Evolutionary conservation across 2,888 invertebrate species (phyloP), one percentile per base, ranked within the genome.

Genomic region (Ischnus inquisitorius): DNA sequence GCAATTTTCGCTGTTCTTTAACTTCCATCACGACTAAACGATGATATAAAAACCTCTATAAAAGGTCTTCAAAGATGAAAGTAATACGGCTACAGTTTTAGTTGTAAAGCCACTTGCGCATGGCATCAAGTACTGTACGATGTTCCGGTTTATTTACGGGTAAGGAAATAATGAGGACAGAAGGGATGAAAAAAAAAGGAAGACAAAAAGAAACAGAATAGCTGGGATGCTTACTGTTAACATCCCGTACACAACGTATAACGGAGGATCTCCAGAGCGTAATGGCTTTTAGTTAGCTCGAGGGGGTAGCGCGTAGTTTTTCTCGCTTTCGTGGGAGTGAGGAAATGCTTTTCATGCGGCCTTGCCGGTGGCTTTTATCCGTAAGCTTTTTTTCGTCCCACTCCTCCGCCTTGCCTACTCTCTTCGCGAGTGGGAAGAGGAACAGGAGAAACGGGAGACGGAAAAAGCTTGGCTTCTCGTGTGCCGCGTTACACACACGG

Each of bases 221-320:
- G 19, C 25, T 60, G 22, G n/a, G 43, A 68, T 60, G 67, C 43
- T 57, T 68, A n/a, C 34, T 4, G 62, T 62, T 34, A 46, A 75
- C 43, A 39, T 57, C 48, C 10, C 68, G 34, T 28, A 5, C 43
- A 65, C 41, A 43, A 46, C 25, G 54, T 54, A 46, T 46, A 39
- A 43, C 12, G 4, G 39, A 77, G 76, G 46, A 76, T 83, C 48
- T 72, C 67, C 41, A 41, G 34, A 79, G 83, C 74, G 68, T 75
- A 79, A 83, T 79, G 75, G 83, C 71, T 83, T 83, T 79, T 79
- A 83, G 83, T 79, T 79, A 79, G 79, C 79, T 83, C 83, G 75
- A 83, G 83, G 76, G 75, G 75, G 51, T 19, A 28, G 28, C 64
- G 60, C 6, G 28, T 65, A 64, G 68, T 83, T 75, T 82, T 79